Percentiles rank a stretch among this genome's conserved stretches.
These are phyloP conservation scores for Drosophila infuscata DNA, from an alignment of 2,888 invertebrate species.

Conservation along the genomic window DNA sequence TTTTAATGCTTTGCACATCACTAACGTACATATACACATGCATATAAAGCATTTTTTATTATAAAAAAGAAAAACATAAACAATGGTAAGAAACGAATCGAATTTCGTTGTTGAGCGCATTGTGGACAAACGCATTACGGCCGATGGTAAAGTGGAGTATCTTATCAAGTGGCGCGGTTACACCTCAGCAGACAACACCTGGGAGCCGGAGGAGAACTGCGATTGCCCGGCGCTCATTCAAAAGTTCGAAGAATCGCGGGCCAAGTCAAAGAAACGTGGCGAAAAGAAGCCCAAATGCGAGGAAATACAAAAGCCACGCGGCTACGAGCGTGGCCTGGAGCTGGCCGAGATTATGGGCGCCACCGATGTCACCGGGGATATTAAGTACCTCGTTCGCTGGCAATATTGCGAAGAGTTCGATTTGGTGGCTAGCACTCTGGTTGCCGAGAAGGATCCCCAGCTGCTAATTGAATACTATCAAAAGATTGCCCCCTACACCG, in stretches of 20 bases:
- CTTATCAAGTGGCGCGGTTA: constrained; percentile 93
- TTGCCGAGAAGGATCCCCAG: constrained; percentile 87
- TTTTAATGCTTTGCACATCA: constrained; percentile 5
- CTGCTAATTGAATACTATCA: constrained; percentile 89
- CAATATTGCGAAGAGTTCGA: constrained; percentile 89
- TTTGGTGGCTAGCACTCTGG: constrained; percentile 87
- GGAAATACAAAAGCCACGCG: constrained; percentile 89
- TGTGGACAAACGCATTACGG: constrained; percentile 90
- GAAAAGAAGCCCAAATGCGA: constrained; percentile 86
- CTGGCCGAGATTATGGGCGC: constrained; percentile 96
- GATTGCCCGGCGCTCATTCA: constrained; percentile 95
- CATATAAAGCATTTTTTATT: not conserved
- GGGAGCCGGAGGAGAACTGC: constrained; percentile 97
- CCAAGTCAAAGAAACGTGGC: constrained; percentile 85
- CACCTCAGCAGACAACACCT: constrained; percentile 94
- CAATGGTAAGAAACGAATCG: constrained; percentile 85
- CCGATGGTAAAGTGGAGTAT: constrained; percentile 90
- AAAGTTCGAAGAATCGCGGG: constrained; percentile 92
- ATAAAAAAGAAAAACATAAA: constrained; percentile 19
- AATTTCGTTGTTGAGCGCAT: constrained; percentile 97
- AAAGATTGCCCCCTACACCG: constrained; percentile 84
- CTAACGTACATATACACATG: constrained; percentile 14
- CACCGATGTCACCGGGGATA: constrained; percentile 94
- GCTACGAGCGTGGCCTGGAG: constrained; percentile 91
- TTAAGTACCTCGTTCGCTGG: constrained; percentile 97